A percentile compares a stretch with the other conserved stretches of the same genome.
phyloP scores from a whole-genome alignment of 2,797 vertebrate species.

The Channallabes apus region DNA sequence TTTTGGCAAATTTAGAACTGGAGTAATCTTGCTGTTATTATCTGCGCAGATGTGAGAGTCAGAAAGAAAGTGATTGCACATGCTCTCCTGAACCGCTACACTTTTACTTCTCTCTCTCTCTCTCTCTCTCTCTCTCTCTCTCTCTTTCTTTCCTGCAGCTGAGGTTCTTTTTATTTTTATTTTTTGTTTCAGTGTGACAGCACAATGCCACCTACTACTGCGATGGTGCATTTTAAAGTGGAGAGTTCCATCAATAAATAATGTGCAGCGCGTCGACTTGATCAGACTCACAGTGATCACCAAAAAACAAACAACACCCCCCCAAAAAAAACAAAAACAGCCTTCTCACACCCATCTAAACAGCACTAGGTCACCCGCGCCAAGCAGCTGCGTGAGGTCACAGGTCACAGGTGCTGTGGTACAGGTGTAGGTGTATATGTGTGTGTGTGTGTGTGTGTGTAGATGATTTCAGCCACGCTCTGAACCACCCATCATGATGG shows the following conservation, averaged over 20 bases:
- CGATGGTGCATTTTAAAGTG: slow-evolving; percentile 59
- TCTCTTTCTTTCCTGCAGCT: slow-evolving; percentile 2
- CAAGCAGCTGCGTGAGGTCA: slow-evolving; percentile 20
- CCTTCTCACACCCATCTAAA: background rate
- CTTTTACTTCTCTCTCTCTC: background rate
- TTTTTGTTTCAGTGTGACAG: slow-evolving; percentile 51
- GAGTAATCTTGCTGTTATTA: background rate
- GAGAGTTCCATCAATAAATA: slow-evolving; percentile 59
- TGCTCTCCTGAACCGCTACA: background rate
- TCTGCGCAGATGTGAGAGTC: background rate
- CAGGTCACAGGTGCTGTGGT: slow-evolving; percentile 6
- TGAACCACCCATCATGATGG: slow-evolving; percentile 1
- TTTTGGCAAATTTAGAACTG: background rate
- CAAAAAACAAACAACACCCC: slow-evolving; percentile 19
- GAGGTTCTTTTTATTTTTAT: background rate
- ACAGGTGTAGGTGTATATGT: slow-evolving; percentile 10
- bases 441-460: slow-evolving; percentile 7
- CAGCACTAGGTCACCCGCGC: background rate
- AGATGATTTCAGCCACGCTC: background rate
- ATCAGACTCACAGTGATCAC: slow-evolving; percentile 53
- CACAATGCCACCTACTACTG: slow-evolving; percentile 61
- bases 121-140: background rate
- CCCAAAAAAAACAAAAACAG: background rate
- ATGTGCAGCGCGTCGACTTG: slow-evolving; percentile 41
- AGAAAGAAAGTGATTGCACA: background rate